phyloP scores from a whole-genome alignment of 2,113 vertebrate genomes.

The Hemicordylus capensis region DNA sequence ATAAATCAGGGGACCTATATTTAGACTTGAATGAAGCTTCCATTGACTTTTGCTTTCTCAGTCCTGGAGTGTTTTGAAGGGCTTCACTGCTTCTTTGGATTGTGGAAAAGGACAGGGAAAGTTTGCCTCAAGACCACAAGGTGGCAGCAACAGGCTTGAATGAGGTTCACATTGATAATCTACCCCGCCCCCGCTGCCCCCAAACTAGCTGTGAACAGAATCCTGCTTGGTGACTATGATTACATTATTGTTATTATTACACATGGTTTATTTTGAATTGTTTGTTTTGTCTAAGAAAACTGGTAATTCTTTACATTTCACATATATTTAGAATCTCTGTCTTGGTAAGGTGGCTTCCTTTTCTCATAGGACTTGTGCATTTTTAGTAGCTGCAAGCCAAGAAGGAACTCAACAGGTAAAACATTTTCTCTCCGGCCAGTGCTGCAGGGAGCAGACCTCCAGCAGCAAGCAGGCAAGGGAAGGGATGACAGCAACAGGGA shows the following conservation, averaged over 20 bases:
- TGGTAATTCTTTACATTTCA: neutral
- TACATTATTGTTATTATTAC: neutral
- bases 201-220: neutral
- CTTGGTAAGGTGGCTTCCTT: neutral
- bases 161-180: neutral
- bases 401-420: neutral
- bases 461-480: neutral
- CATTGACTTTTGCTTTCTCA: neutral
- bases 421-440: neutral
- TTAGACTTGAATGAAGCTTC: neutral
- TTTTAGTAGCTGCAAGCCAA: too few species aligned
- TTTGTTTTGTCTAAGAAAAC: neutral
- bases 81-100: neutral
- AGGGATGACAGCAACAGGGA: too few species aligned
- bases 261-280: neutral
- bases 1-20: neutral
- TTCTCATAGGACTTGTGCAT: neutral
- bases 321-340: neutral
- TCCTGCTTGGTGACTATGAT: neutral
- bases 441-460: neutral
- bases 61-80: neutral
- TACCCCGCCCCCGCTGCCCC: neutral
- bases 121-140: constrained; percentile 44
- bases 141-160: constrained; percentile 72
- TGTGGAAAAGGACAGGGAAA: neutral